Conservation (phyloP, 2,797 vertebrate genomes). For the Botia kubotai region DNA sequence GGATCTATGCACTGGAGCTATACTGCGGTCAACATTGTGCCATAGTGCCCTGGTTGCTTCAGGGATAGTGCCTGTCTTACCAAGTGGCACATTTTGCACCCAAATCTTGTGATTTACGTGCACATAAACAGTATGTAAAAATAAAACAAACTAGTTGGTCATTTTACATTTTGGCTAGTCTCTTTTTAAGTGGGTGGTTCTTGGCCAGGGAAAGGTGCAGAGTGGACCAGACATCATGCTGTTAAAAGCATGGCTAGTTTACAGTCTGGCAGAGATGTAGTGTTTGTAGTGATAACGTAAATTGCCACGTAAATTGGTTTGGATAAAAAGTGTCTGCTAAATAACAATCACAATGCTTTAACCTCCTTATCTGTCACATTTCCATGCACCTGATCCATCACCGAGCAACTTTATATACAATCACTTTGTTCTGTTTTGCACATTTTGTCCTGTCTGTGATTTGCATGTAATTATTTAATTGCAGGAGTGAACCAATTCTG, state of each 20-base stretch:
- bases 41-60: background rate
- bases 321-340: background rate
- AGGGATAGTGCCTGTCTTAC: background rate
- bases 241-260: background rate
- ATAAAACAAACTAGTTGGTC: background rate
- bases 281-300: constrained; percentile 9
- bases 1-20: background rate
- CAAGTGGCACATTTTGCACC: too few relatives aligned
- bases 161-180: background rate
- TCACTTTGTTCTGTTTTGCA: background rate
- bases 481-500: constrained; percentile 86
- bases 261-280: background rate
- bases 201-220: background rate
- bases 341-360: background rate
- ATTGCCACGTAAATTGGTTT: background rate
- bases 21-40: background rate
- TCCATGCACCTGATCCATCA: background rate
- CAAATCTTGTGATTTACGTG: background rate
- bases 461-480: constrained; percentile 34
- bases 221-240: too few relatives aligned
- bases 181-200: background rate
- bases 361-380: background rate
- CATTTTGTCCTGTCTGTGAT: background rate
- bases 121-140: background rate
- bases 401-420: background rate